Evolutionary conservation across 2,888 invertebrate species (phyloP).

Genomic region (Cephus rjabovi): DNA sequence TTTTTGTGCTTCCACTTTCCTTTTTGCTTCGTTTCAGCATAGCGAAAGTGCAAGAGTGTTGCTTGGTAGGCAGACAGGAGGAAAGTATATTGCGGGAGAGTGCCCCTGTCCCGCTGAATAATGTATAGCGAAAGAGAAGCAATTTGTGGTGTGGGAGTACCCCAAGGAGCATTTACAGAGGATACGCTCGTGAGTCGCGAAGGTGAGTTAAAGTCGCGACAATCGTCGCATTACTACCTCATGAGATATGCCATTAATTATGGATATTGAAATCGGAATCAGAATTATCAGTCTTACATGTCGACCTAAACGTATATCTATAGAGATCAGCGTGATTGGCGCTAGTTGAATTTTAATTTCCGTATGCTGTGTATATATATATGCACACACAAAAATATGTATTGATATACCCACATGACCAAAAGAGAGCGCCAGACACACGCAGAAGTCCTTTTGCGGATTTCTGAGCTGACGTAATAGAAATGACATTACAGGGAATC

Average conservation of each 20-base stretch:
- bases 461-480: background rate
- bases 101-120: background rate
- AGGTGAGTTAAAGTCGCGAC: background rate
- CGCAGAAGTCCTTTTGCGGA: background rate
- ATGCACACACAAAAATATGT: no score
- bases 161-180: background rate
- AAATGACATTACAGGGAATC: background rate
- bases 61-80: background rate
- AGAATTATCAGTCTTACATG: background rate
- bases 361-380: background rate
- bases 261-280: slow-evolving; percentile 41
- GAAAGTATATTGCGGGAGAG: background rate
- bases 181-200: background rate
- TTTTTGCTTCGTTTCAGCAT: background rate
- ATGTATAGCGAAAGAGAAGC: background rate
- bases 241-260: slow-evolving; percentile 26
- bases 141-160: background rate
- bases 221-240: background rate
- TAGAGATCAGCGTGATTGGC: background rate
- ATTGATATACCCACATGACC: background rate
- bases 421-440: background rate
- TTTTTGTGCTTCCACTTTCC: background rate
- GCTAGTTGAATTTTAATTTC: slow-evolving; percentile 28
- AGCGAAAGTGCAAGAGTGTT: background rate
- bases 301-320: background rate